A percentile compares a stretch with the other conserved stretches of the same genome.
Conservation (phyloP, 1,140 invertebrate species). For the Diorhabda sublineata region DNA sequence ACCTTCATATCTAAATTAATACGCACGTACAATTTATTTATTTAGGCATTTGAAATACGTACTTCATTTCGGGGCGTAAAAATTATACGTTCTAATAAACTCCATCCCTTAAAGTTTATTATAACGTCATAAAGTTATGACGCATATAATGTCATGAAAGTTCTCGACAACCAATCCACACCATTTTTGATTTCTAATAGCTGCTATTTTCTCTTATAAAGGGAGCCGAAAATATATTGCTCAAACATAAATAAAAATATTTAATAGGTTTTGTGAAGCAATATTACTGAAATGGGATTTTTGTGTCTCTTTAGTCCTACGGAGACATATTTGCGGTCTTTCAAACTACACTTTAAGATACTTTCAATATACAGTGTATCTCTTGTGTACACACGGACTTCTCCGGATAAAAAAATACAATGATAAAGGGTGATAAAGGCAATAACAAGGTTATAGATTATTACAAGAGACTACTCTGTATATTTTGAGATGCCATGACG, state of each 20-base stretch:
- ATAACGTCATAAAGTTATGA: constrained; percentile 25
- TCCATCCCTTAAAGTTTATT: constrained; percentile 17
- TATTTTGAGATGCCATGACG: no score
- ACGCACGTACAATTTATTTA: no score
- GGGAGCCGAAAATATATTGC: constrained; percentile 7
- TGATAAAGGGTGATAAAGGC: no score
- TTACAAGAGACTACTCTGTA: no score
- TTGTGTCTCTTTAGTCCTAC: neutral
- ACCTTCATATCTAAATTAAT: no score
- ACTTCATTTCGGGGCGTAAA: neutral
- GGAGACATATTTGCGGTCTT: constrained; percentile 7
- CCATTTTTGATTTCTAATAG: constrained; percentile 22
- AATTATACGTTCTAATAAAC: constrained; percentile 7
- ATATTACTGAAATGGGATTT: neutral
- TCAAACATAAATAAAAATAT: constrained; percentile 21
- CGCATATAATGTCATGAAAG: constrained; percentile 17
- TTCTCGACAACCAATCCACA: constrained; percentile 15
- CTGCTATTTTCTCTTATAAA: constrained; percentile 18
- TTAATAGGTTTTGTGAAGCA: neutral
- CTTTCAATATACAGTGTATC: no score
- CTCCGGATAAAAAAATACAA: no score
- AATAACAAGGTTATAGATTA: no score
- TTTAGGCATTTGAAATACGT: neutral
- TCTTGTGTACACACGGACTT: no score
- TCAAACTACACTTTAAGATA: neutral